These are phyloP conservation scores for Trissoscelio sp. DNA, from an alignment of 2,888 invertebrate genomes.

Conservation along the genomic window DNA sequence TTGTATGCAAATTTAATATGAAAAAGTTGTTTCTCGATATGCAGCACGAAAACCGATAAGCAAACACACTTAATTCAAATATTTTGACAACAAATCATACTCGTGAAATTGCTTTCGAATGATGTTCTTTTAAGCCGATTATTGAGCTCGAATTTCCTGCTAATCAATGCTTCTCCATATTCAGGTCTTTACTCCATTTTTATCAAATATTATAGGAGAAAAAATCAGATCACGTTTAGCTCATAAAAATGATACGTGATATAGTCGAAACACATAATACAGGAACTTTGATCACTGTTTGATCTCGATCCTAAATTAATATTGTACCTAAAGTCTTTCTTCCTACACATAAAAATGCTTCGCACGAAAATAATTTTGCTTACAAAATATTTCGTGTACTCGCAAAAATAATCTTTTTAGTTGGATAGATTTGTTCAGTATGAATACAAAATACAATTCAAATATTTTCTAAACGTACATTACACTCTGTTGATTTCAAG, in stretches of 20 bases:
- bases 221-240: neutral
- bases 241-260: constrained; percentile 3
- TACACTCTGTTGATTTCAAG: too few relatives aligned
- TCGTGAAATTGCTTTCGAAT: neutral
- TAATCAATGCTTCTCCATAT: constrained; percentile 1
- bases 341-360: neutral
- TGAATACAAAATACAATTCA: too few relatives aligned
- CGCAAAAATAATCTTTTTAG: too few relatives aligned
- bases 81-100: neutral
- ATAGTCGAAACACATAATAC: neutral
- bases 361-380: too few relatives aligned
- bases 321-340: neutral
- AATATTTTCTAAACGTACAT: too few relatives aligned
- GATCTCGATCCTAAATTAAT: neutral
- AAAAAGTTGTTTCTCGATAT: too few relatives aligned
- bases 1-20: neutral
- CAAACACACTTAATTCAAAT: neutral
- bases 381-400: too few relatives aligned
- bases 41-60: too few relatives aligned
- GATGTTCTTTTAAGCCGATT: neutral
- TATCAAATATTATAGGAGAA: neutral
- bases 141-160: neutral
- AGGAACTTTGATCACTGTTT: neutral
- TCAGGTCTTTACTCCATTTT: neutral
- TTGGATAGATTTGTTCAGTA: too few relatives aligned